These are phyloP conservation scores for Adela reaumurella DNA, from an alignment of 2,888 invertebrate genomes.

Conservation along the genomic window DNA sequence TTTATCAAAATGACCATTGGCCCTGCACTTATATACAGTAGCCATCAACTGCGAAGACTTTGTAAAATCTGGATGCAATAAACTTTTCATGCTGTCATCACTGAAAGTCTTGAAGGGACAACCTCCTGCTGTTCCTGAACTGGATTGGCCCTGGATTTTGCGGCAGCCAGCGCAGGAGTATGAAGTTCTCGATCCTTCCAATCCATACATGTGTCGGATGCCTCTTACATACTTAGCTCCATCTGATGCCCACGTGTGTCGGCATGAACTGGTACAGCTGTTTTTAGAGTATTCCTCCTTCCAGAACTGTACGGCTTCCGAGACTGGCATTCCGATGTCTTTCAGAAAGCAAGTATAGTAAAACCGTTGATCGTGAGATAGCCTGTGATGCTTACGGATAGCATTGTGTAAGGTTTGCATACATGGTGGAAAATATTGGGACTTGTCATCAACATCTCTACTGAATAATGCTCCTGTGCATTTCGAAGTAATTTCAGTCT, in stretches of 20 bases:
- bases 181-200: conserved; percentile 63
- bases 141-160: conserved; percentile 52
- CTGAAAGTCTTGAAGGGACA: conserved; percentile 63
- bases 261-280: conserved; percentile 42
- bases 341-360: conserved; percentile 68
- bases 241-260: conserved; percentile 62
- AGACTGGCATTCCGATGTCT: conserved; percentile 64
- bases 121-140: conserved; percentile 54
- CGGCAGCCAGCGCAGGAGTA: conserved; percentile 60
- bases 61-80: not conserved
- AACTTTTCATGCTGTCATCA: conserved; percentile 22
- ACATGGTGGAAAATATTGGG: conserved; percentile 57
- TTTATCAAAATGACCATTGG: not conserved
- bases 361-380: conserved; percentile 62
- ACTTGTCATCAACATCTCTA: conserved; percentile 36
- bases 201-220: conserved; percentile 68
- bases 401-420: conserved; percentile 60
- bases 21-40: not conserved
- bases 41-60: not conserved
- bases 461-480: conserved; percentile 22
- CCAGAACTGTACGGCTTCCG: conserved; percentile 65
- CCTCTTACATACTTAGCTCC: conserved; percentile 63
- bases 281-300: conserved; percentile 57
- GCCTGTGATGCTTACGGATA: conserved; percentile 54
- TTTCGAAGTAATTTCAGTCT: too few relatives aligned